phyloP scores from a whole-genome alignment of 2,888 invertebrate genomes.

The Catocala fraxini region DNA sequence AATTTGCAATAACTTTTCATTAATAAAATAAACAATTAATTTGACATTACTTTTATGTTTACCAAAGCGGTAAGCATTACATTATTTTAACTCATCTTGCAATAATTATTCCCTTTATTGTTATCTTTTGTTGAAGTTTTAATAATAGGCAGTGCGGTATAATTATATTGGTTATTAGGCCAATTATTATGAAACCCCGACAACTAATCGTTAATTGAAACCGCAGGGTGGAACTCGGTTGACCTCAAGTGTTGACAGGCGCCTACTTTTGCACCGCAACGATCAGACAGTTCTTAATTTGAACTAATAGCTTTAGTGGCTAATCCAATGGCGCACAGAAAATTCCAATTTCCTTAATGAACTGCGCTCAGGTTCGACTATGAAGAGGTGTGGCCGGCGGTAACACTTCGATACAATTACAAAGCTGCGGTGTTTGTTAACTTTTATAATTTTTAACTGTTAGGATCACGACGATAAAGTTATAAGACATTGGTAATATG shows the following conservation, averaged over 20 bases:
- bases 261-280: conserved; percentile 59
- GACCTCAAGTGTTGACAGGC: conserved; percentile 62
- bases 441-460: conserved; percentile 11
- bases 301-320: conserved; percentile 84
- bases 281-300: conserved; percentile 82
- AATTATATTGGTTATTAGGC: conserved; percentile 14
- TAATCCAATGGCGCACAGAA: conserved; percentile 83
- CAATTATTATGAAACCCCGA: conserved; percentile 32
- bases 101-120: too few relatives aligned
- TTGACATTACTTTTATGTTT: too few relatives aligned
- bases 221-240: conserved; percentile 47
- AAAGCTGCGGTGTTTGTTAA: conserved; percentile 18
- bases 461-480: background rate
- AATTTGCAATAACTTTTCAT: too few relatives aligned
- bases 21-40: too few relatives aligned
- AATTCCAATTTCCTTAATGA: conserved; percentile 88
- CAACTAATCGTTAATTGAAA: conserved; percentile 54
- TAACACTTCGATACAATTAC: conserved; percentile 77
- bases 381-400: conserved; percentile 79
- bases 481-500: too few relatives aligned
- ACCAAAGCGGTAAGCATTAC: too few relatives aligned
- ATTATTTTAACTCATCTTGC: too few relatives aligned
- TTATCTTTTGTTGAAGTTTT: conserved; percentile 9
- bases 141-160: background rate
- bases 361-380: conserved; percentile 78